A percentile compares a stretch with the other conserved stretches of the same genome.
phyloP scores from a whole-genome alignment of 2,797 vertebrate species.

The Pseudocheirus occidentalis region DNA sequence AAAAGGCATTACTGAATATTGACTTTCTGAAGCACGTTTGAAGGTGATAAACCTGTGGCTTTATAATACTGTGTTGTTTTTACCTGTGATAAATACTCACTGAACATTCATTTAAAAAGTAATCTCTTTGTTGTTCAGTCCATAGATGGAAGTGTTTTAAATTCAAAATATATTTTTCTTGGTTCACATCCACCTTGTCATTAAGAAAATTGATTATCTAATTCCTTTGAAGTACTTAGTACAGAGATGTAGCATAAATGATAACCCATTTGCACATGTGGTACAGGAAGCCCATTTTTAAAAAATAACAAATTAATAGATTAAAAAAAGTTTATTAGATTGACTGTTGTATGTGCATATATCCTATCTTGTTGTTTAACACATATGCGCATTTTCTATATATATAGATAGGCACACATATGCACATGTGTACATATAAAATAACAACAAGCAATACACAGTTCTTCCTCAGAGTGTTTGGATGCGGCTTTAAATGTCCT shows the following conservation, averaged over 20 bases:
- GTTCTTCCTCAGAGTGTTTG: slow-evolving; percentile 90
- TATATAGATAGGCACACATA: slow-evolving; percentile 6
- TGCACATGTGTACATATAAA: neutral
- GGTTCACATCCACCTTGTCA: neutral
- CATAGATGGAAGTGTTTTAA: slow-evolving; percentile 30
- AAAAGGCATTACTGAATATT: slow-evolving; percentile 68
- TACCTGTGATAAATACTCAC: slow-evolving; percentile 54
- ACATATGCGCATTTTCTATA: slow-evolving; percentile 1
- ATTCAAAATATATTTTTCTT: slow-evolving; percentile 46
- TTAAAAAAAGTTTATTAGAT: slow-evolving; percentile 48
- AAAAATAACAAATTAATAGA: neutral
- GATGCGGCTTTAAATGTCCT: slow-evolving; percentile 96
- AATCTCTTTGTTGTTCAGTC: slow-evolving; percentile 41
- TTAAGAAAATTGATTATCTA: neutral
- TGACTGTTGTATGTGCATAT: slow-evolving; percentile 41
- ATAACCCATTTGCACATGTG: neutral
- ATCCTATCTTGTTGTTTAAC: neutral
- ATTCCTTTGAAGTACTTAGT: neutral
- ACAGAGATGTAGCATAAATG: neutral
- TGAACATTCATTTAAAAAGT: slow-evolving; percentile 49
- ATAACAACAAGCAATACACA: slow-evolving; percentile 66
- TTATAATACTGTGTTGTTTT: slow-evolving; percentile 65
- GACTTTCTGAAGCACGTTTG: slow-evolving; percentile 62
- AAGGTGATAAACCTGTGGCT: slow-evolving; percentile 70
- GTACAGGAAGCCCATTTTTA: neutral